Evolutionary conservation across 2,797 vertebrate genomes (phyloP).

Genomic region (Hirundo rustica): DNA sequence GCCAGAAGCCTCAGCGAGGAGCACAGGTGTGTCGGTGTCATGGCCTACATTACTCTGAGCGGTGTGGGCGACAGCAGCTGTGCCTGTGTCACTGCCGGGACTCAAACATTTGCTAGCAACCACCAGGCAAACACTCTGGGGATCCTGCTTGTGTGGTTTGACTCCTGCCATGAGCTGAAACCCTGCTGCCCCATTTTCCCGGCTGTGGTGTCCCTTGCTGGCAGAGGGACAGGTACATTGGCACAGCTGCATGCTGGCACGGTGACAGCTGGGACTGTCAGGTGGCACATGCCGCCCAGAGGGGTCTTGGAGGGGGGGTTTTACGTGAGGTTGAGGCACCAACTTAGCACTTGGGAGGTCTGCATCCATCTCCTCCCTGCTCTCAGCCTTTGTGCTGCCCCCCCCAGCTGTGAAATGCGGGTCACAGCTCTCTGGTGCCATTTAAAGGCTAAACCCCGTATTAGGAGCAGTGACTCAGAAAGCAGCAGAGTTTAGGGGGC

Average conservation of each 20-base stretch:
- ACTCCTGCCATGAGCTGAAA: background rate
- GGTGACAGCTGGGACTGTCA: background rate
- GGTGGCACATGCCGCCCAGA: rapidly evolving
- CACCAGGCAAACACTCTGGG: background rate
- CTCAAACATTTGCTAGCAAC: background rate
- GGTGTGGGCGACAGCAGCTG: background rate
- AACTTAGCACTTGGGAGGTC: background rate
- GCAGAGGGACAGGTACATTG: background rate
- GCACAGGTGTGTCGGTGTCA: background rate
- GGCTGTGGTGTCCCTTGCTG: rapidly evolving
- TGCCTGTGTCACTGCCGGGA: background rate
- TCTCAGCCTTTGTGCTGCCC: background rate
- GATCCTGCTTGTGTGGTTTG: background rate
- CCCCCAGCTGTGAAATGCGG: background rate
- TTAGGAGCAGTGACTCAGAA: background rate
- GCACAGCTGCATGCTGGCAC: background rate
- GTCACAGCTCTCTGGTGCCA: background rate
- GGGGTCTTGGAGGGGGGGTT: background rate
- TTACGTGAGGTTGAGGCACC: rapidly evolving
- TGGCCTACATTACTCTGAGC: background rate
- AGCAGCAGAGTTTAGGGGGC: background rate
- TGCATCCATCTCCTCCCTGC: background rate
- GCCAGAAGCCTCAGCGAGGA: background rate
- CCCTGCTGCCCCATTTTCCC: background rate
- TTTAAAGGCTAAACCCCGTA: background rate